phyloP scores from a whole-genome alignment of 2,888 invertebrate genomes.

The Pomacea canaliculata region DNA sequence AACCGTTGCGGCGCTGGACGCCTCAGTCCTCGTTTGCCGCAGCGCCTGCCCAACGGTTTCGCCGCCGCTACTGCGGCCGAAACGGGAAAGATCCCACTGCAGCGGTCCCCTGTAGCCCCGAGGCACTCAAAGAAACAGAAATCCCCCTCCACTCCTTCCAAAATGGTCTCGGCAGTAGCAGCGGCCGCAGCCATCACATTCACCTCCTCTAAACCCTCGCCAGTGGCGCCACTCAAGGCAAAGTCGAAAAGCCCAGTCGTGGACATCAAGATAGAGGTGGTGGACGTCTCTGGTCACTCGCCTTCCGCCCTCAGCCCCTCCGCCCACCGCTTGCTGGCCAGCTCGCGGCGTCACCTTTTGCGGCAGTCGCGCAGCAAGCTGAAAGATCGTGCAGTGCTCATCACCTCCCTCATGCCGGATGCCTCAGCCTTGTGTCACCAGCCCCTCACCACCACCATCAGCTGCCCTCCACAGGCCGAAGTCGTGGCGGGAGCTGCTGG shows the following conservation, averaged over 20 bases:
- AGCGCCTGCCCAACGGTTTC: constrained; percentile 16
- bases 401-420: constrained; percentile 12
- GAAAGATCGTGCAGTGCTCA: constrained; percentile 19
- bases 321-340: constrained; percentile 27
- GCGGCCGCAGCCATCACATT: neutral
- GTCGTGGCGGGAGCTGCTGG: constrained; percentile 4
- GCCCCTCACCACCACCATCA: constrained; percentile 35
- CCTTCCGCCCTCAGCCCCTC: constrained; percentile 31
- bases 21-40: constrained; percentile 16
- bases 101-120: constrained; percentile 15
- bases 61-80: constrained; percentile 22
- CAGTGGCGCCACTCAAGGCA: neutral
- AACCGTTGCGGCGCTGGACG: constrained; percentile 26
- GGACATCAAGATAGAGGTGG: constrained; percentile 34
- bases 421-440: constrained; percentile 7
- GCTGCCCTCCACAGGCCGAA: constrained; percentile 37
- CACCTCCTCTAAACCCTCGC: neutral
- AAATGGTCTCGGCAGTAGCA: constrained; percentile 2
- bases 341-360: constrained; percentile 33
- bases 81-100: constrained; percentile 24
- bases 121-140: neutral
- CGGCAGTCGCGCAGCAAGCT: constrained; percentile 38
- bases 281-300: constrained; percentile 15
- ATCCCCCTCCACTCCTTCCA: neutral
- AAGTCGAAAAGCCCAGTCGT: constrained; percentile 18